These are phyloP conservation scores for Paratrypauchen microcephalus DNA, from an alignment of 2,797 vertebrate species.

Conservation along the genomic window DNA sequence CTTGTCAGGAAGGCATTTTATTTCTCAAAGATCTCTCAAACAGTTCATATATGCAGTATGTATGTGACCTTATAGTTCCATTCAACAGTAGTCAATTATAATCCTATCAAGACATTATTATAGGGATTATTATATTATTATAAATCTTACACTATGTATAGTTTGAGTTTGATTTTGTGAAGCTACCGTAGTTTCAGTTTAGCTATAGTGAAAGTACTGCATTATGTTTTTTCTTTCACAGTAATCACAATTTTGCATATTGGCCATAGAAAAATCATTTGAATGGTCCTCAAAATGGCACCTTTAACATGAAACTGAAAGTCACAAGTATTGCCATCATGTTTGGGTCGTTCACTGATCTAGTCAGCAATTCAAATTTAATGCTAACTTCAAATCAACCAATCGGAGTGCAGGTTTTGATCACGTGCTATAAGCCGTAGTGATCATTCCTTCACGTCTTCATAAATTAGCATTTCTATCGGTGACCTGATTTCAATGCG, in stretches of 20 bases:
- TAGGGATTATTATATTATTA: no score
- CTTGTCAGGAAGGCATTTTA: no score
- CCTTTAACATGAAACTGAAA: background rate
- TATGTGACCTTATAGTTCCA: no score
- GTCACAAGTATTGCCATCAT: background rate
- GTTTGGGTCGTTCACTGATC: background rate
- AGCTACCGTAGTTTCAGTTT: background rate
- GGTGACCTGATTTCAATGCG: slow-evolving; percentile 68
- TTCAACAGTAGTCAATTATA: no score
- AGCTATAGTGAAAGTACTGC: background rate
- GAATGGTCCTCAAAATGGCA: background rate
- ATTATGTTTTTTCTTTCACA: background rate
- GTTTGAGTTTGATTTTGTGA: background rate
- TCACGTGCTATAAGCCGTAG: slow-evolving; percentile 29
- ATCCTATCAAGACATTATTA: no score
- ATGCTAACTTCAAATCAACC: background rate
- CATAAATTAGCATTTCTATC: slow-evolving; percentile 74
- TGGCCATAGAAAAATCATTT: background rate
- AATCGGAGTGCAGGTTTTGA: slow-evolving; percentile 19
- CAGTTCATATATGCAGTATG: no score
- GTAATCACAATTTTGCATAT: no score
- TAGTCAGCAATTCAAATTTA: background rate
- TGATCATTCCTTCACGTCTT: slow-evolving; percentile 70
- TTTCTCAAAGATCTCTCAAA: no score
- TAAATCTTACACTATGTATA: background rate